These are phyloP conservation scores for Zenarchopterus dispar DNA, from an alignment of 2,797 vertebrate genomes.

Conservation along the genomic window DNA sequence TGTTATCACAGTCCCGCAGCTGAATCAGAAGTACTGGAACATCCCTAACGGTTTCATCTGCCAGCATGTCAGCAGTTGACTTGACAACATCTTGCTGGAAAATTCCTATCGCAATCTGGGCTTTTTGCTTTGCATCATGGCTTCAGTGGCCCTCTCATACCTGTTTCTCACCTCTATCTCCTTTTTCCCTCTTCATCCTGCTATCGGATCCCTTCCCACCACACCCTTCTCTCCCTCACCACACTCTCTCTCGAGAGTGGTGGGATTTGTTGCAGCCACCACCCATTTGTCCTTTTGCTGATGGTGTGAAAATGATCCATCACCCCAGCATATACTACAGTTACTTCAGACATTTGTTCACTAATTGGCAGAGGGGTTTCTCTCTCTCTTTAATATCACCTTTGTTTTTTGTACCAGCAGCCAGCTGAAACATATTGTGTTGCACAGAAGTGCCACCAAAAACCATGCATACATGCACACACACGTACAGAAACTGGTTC, in stretches of 20 bases:
- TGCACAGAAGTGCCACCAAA: conserved; percentile 59
- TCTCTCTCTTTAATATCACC: conserved; percentile 21
- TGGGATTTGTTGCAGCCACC: conserved; percentile 13
- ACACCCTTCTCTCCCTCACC: conserved; percentile 18
- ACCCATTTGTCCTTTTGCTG: conserved; percentile 12
- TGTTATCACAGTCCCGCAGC: conserved; percentile 33
- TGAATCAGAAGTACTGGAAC: conserved; percentile 50
- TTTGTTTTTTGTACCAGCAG: conserved; percentile 9
- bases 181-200: conserved; percentile 22
- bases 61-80: conserved; percentile 31
- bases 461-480: conserved; percentile 50
- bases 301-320: conserved; percentile 21
- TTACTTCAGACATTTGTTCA: not conserved
- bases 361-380: not conserved
- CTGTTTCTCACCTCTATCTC: conserved; percentile 28
- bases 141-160: conserved; percentile 17
- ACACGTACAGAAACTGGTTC: conserved; percentile 24
- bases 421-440: conserved; percentile 48
- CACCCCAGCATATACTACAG: not conserved
- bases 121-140: conserved; percentile 19
- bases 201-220: conserved; percentile 46
- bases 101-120: conserved; percentile 22
- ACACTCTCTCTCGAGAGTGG: conserved; percentile 20
- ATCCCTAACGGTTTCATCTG: conserved; percentile 38
- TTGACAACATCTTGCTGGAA: conserved; percentile 38